A percentile compares a stretch with the other conserved stretches of the same genome.
Conservation (phyloP, 2,888 invertebrate species). For the Sarcophaga rosellei region DNA sequence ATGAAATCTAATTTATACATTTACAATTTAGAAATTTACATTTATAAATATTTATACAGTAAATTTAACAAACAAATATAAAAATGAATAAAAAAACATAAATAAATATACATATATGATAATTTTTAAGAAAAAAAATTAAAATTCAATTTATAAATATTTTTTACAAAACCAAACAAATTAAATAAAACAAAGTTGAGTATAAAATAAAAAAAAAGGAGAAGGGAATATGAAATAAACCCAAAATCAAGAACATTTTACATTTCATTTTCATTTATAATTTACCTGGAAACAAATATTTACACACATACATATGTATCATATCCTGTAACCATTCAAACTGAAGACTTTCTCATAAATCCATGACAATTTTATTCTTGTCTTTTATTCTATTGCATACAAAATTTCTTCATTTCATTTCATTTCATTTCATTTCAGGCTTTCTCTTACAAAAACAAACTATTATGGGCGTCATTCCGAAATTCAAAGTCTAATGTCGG, state of each 20-base stretch:
- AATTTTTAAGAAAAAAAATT: constrained; percentile 61
- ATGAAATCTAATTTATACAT: constrained; percentile 76
- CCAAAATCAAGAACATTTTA: background rate
- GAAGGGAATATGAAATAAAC: background rate
- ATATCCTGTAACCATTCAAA: no score
- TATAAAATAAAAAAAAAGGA: constrained; percentile 13
- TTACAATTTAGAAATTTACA: constrained; percentile 75
- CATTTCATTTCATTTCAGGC: no score
- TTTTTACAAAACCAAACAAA: constrained; percentile 68
- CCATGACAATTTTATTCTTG: no score
- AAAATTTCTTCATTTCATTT: no score
- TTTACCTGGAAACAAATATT: background rate
- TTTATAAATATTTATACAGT: constrained; percentile 71
- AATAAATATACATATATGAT: constrained; percentile 3
- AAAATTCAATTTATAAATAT: constrained; percentile 67
- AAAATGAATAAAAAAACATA: constrained; percentile 39
- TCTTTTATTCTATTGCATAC: no score
- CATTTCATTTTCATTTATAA: background rate
- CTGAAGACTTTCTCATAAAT: no score
- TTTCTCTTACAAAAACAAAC: no score
- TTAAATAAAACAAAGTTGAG: background rate
- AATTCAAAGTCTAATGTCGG: no score
- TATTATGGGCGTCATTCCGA: no score
- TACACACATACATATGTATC: no score
- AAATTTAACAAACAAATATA: constrained; percentile 47